Conservation (phyloP, 2,888 invertebrate species). For the Nomada ruficornis region DNA sequence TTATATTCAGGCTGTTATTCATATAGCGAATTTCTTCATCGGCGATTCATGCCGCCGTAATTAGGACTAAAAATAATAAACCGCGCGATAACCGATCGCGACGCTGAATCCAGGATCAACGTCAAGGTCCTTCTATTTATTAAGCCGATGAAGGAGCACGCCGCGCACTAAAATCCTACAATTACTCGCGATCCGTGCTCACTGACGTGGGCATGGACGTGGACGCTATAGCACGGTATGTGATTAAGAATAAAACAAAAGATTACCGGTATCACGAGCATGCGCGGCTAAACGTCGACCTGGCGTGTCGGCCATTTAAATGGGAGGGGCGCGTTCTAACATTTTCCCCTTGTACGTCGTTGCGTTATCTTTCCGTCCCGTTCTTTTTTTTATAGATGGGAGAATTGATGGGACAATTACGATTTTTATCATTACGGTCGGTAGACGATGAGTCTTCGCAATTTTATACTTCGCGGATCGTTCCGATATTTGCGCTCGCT, state of each 20-base stretch:
- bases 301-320: neutral
- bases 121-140: conserved; percentile 27
- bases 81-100: neutral
- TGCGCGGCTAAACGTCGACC: neutral
- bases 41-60: neutral
- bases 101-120: neutral
- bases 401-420: conserved; percentile 13
- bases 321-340: conserved; percentile 5
- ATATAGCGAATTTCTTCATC: neutral
- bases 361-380: neutral
- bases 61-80: conserved; percentile 36
- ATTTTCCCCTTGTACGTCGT: neutral
- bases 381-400: too few relatives aligned
- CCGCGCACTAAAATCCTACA: conserved; percentile 25
- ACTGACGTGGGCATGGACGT: conserved; percentile 24
- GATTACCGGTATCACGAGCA: conserved; percentile 11
- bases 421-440: conserved; percentile 24
- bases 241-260: conserved; percentile 44
- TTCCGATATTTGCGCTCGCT: neutral
- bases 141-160: conserved; percentile 24
- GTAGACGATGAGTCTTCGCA: neutral
- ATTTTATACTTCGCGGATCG: neutral
- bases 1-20: neutral
- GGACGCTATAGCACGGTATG: conserved; percentile 17
- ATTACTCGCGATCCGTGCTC: conserved; percentile 37